Base-by-base conservation (phyloP, 2,888 invertebrate genomes). In the Daptonema setosum region DNA sequence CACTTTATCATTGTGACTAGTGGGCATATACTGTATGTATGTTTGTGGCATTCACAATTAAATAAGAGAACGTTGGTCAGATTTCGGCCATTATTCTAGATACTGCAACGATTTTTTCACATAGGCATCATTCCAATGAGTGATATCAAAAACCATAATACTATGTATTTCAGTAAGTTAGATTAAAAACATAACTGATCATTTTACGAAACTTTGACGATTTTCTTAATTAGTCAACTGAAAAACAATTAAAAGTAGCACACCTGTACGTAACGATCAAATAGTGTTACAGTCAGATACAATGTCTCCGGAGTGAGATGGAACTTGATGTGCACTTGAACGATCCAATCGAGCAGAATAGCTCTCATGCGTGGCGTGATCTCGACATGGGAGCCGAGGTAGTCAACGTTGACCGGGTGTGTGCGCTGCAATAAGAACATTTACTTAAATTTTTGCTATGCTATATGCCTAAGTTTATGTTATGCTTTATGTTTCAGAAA, bases 301-400 rank as follows among this genome's bases (percentile, higher is more conserved):
- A 90, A 80, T 11, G 91, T 91, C 73, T 95, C 95, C 56, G 83
- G 79, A 24, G 82, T 75, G 56, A 90, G 76, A 61, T 81, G 81
- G 72, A 90, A 93, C 68, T 86, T 83, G 54, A 78, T 74, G 64
- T 88, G 87, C 11, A 93, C 87, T 56, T 64, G 63, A 22, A 87
- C 83, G 55, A 95, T 76, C 93, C 93, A 95, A 71, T 93, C 87
- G 59, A 93, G 78, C 22, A 95, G 77, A 53, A 88, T 83, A 20
- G 82, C 77, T 60, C 93, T 79, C 90, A 93, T 93, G 66, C 81
- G 81, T 1, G 83, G 78, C 17, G 83, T 83, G 17, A 90, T 77
- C 54, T 68, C 71, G 50, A 25, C 53, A 11, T 35, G 8, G 26
- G 2, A 2, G 3, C 2, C 8, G 26, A 50, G 26, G 26, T 50